Conservation (phyloP, 2,888 invertebrate species). For the Hyles lineata region DNA sequence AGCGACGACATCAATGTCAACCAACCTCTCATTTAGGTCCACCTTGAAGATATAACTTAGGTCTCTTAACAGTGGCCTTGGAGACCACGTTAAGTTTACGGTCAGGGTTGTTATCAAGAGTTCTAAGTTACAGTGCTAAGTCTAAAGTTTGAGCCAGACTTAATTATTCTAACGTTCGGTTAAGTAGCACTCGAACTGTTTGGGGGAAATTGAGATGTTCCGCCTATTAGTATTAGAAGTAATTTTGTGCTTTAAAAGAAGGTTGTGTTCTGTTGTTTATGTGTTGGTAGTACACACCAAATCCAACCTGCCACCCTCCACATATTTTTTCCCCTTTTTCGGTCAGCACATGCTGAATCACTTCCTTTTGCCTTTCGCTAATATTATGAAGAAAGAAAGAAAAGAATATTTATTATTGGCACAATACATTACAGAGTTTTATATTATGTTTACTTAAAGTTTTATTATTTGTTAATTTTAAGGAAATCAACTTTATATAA, state of each 20-base stretch:
- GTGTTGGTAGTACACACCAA: no score
- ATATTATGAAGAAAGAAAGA: no score
- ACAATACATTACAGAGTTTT: no score
- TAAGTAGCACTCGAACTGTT: not conserved
- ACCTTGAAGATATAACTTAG: conserved; percentile 3
- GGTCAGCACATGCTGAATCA: no score
- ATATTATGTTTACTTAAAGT: no score
- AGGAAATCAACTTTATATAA: no score
- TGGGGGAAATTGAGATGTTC: not conserved
- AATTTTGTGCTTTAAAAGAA: not conserved
- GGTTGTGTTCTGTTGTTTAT: no score
- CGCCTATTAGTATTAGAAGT: not conserved
- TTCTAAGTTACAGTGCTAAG: conserved; percentile 1
- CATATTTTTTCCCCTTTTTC: no score
- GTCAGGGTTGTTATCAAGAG: conserved; percentile 18
- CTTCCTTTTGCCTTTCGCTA: no score
- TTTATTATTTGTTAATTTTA: no score
- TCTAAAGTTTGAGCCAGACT: not conserved
- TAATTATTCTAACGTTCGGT: conserved; percentile 5
- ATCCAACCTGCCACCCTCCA: no score
- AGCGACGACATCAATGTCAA: not conserved
- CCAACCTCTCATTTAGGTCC: not conserved
- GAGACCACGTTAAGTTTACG: not conserved
- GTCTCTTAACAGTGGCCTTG: conserved; percentile 18
- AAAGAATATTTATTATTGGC: no score